Base-by-base conservation (phyloP, 35 echinoderm and acorn worm species). In the Eucidaris tribuloides region DNA sequence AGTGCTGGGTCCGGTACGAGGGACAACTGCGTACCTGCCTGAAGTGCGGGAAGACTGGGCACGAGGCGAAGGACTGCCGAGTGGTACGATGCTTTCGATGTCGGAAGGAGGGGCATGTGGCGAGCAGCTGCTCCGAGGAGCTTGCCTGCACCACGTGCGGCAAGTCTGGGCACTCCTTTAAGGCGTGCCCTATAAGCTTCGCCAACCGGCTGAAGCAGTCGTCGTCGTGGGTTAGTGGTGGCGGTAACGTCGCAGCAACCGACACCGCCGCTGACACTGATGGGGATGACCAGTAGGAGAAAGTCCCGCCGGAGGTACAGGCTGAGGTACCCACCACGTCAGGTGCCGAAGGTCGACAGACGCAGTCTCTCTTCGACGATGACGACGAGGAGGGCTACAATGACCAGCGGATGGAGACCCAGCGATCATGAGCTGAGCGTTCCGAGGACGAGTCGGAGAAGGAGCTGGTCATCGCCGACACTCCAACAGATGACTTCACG, bases 111-210 rank as follows among this genome's bases (percentile, higher is more conserved):
- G 79, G 79, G 7, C 87, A 89, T 29, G 17, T 65, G 18, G 33
- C 79, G 2, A 7, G 27, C 15, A 40, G 74, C 2, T 89, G 87
- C 40, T 17, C 62, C 9, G 57, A 64, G 5, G 37, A 42, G 4
- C 37, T 83, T 2, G 58, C 43, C 49, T 89, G 87, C 71, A 59
- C 86, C 0, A 37, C 71, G 13, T 88, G 86, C 48, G 58, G 27
- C 1, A 43, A 70, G 27, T 13, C 22, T n/a, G 86, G 86, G 2
- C 86, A 88, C 35, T 15, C 22, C 2, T 88, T 80, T 52, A 50
- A 62, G 39, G 41, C 70, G 24, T 88, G 78, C 36, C 42, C 44
- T 0, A 34, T 78, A 5, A 78, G 70, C 11, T 88, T 88, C 49
- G 83, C 83, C 24, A 85, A 57, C 20, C 82, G 76, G 38, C 29